Evolutionary conservation across 2,113 vertebrate species (phyloP).

Genomic region (Gambusia holbrooki): DNA sequence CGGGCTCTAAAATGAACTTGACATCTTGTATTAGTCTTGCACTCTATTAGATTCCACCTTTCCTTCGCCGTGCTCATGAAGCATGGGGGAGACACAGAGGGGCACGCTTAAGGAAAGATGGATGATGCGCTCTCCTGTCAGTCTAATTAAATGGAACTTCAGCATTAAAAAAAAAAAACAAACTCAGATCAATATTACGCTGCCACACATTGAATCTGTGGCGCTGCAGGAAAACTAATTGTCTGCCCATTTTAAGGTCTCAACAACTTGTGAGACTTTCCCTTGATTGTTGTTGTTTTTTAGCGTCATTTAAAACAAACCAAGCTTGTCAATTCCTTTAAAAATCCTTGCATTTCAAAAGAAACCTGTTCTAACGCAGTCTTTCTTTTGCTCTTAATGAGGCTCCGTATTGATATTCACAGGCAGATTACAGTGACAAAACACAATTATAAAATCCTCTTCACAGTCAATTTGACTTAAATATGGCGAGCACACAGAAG

Average conservation of each 20-base stretch:
- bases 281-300: slow-evolving; percentile 24
- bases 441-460: slow-evolving; percentile 7
- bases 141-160: slow-evolving; percentile 67
- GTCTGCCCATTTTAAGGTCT: slow-evolving; percentile 36
- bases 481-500: slow-evolving; percentile 6
- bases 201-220: slow-evolving; percentile 57
- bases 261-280: slow-evolving; percentile 24
- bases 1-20: slow-evolving; percentile 46
- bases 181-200: slow-evolving; percentile 65
- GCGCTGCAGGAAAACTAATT: slow-evolving; percentile 36
- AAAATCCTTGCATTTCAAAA: slow-evolving; percentile 35
- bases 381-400: slow-evolving; percentile 33
- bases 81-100: slow-evolving; percentile 16
- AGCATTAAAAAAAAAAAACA: slow-evolving; percentile 49
- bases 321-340: slow-evolving; percentile 37
- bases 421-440: slow-evolving; percentile 15
- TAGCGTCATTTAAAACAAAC: slow-evolving; percentile 42
- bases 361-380: not conserved
- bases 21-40: slow-evolving; percentile 57
- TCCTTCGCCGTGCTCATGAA: slow-evolving; percentile 45
- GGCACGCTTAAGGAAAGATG: slow-evolving; percentile 47
- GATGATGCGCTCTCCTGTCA: slow-evolving; percentile 40
- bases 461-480: slow-evolving; percentile 7
- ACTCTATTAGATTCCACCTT: slow-evolving; percentile 71
- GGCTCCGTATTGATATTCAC: not conserved